A percentile compares a stretch with the other conserved stretches of the same genome.
These are phyloP conservation scores for Drosophila rhopaloa DNA, from an alignment of 1,140 invertebrate species.

Conservation along the genomic window DNA sequence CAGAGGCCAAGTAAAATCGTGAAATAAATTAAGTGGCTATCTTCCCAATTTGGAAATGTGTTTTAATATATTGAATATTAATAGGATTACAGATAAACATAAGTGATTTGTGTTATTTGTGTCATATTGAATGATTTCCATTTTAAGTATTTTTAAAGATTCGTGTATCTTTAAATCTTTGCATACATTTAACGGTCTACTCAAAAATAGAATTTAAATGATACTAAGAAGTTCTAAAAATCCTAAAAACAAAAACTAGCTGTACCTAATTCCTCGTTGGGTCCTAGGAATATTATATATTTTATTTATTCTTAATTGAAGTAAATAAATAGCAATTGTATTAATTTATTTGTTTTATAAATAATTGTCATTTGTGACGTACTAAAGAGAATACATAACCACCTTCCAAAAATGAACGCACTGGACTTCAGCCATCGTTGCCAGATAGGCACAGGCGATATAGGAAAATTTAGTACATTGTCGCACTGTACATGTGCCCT, in stretches of 20 bases:
- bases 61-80: not conserved
- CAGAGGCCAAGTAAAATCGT: not conserved
- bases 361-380: conserved; percentile 1
- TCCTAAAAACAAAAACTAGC: no score
- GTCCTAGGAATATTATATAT: no score
- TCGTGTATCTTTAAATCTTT: no score
- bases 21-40: not conserved
- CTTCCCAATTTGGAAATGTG: not conserved
- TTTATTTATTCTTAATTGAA: no score
- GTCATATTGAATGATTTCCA: no score
- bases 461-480: conserved; percentile 12
- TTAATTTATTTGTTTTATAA: no score
- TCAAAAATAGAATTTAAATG: no score
- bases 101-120: not conserved
- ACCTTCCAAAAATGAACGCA: not conserved
- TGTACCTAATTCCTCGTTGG: no score
- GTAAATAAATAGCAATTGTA: no score
- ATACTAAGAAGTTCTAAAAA: no score
- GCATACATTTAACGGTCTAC: no score
- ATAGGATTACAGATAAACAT: not conserved
- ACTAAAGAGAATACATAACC: not conserved
- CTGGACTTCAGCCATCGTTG: not conserved
- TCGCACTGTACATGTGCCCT: conserved; percentile 21
- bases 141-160: no score
- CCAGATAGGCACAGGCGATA: conserved; percentile 1